Percentiles rank a stretch among this genome's conserved stretches.
Evolutionary conservation across 2,888 invertebrate species (phyloP).

Genomic region (Volucella zonaria): DNA sequence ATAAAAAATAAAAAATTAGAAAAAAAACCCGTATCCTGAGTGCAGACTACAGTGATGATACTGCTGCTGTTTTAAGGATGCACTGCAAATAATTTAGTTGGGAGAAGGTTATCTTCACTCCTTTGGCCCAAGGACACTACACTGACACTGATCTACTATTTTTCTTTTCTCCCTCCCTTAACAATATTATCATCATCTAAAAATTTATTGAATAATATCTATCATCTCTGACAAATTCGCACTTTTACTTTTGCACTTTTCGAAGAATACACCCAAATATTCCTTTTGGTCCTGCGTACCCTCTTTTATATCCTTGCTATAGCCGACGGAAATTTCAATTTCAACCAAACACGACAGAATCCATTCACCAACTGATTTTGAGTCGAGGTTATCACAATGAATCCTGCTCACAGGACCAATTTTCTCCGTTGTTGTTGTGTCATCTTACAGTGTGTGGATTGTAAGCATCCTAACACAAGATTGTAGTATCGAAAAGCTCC

Average conservation of each 20-base stretch:
- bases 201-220: slow-evolving; percentile 15
- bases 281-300: not conserved
- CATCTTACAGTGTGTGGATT: slow-evolving; percentile 49
- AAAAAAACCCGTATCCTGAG: slow-evolving; percentile 10
- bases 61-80: slow-evolving; percentile 17
- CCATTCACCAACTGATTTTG: slow-evolving; percentile 65
- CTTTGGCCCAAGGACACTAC: not conserved
- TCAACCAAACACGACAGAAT: slow-evolving; percentile 63
- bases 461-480: slow-evolving; percentile 52
- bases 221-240: not conserved
- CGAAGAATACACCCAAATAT: slow-evolving; percentile 48
- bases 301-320: not conserved
- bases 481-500: slow-evolving; percentile 49
- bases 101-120: not conserved
- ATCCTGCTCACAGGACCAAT: slow-evolving; percentile 53
- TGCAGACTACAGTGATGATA: not conserved
- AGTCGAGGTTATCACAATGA: slow-evolving; percentile 56
- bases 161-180: slow-evolving; percentile 5
- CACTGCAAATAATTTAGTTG: slow-evolving; percentile 4
- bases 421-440: not conserved
- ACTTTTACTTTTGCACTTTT: slow-evolving; percentile 9
- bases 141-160: not conserved
- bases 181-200: not conserved
- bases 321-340: not conserved
- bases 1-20: not conserved